These are phyloP conservation scores for Lasioglossum zephyrum DNA, from an alignment of 2,888 invertebrate genomes.

Conservation along the genomic window DNA sequence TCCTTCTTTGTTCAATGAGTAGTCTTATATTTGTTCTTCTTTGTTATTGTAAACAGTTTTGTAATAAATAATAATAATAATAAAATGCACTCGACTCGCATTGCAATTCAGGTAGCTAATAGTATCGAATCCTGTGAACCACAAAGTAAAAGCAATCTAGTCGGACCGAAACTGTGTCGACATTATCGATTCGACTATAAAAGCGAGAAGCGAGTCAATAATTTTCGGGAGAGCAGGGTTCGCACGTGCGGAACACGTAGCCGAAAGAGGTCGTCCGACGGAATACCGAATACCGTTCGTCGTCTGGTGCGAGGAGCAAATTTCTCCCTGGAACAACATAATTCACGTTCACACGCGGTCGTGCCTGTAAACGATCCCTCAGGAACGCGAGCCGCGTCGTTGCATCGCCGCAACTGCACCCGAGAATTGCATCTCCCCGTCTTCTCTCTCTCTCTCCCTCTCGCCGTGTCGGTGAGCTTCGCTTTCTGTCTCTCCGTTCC, in stretches of 20 bases:
- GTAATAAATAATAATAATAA: too few relatives aligned
- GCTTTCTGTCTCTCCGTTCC: conserved; percentile 24
- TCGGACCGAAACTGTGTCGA: neutral
- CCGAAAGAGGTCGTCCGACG: neutral
- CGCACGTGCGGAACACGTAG: conserved; percentile 4
- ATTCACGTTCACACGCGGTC: conserved; percentile 27
- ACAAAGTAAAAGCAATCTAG: neutral
- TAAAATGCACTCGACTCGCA: neutral
- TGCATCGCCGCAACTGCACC: neutral
- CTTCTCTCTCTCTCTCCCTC: neutral
- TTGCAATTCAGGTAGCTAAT: neutral
- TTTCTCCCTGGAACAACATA: conserved; percentile 9
- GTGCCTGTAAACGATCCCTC: conserved; percentile 24
- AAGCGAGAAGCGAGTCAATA: neutral
- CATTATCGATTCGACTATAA: neutral
- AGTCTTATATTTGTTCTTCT: too few relatives aligned
- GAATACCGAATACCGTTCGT: conserved; percentile 16
- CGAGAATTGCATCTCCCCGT: neutral
- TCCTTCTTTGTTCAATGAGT: too few relatives aligned
- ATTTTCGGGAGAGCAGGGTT: neutral
- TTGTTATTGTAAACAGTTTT: too few relatives aligned
- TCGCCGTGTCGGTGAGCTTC: neutral
- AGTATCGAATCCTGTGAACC: neutral
- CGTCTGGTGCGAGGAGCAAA: neutral
- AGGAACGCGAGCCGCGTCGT: conserved; percentile 11